A percentile compares a stretch with the other conserved stretches of the same genome.
Evolutionary conservation across 2,888 invertebrate genomes (phyloP).

Genomic region (Lasioglossum oenotherae): DNA sequence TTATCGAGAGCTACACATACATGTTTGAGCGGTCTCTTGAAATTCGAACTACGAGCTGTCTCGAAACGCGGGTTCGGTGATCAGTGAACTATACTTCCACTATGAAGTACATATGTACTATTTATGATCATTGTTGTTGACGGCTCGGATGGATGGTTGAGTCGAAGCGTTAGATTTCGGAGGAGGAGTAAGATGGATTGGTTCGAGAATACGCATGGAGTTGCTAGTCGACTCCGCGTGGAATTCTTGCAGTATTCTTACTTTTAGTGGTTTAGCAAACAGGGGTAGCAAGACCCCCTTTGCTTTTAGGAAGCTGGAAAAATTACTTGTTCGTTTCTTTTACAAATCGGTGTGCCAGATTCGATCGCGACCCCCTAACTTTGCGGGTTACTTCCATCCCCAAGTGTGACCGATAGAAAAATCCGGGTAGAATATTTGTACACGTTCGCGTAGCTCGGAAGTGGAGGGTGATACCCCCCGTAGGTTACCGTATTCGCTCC

Average conservation of each 20-base stretch:
- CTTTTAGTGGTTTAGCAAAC: not conserved
- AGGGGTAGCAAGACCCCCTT: not conserved
- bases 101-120: not conserved
- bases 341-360: not conserved
- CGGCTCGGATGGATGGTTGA: not conserved
- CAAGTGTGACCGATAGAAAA: not conserved
- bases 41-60: not conserved
- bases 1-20: not conserved
- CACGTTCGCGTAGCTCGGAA: not conserved
- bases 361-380: not conserved
- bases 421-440: not conserved
- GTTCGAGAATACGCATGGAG: not conserved
- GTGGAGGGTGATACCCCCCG: not conserved
- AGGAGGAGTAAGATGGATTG: not conserved
- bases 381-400: not conserved
- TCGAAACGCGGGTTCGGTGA: not conserved
- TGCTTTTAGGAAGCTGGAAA: not conserved
- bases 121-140: not conserved
- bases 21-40: not conserved
- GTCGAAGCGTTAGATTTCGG: not conserved
- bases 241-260: not conserved
- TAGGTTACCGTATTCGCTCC: constrained; percentile 3
- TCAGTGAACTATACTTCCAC: not conserved
- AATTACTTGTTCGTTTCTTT: not conserved
- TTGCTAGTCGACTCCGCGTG: too few relatives aligned